Evolutionary conservation across 2,113 vertebrate species (phyloP).

Genomic region (Perca flavescens): DNA sequence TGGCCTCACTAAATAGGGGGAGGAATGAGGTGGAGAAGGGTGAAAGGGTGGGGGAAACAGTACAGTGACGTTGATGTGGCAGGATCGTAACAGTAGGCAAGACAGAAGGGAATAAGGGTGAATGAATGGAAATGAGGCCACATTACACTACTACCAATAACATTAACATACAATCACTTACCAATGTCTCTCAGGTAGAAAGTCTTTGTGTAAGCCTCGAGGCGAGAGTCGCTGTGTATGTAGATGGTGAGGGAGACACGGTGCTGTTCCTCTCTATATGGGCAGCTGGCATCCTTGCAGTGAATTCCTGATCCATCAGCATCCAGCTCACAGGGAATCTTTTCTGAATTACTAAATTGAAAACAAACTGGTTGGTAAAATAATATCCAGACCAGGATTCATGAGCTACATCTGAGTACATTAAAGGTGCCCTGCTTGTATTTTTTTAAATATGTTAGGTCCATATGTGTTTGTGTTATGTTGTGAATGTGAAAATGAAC

Average conservation of each 20-base stretch:
- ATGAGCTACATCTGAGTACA: neutral
- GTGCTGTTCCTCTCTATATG: slow-evolving; percentile 74
- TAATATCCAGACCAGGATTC: neutral
- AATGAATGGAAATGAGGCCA: neutral
- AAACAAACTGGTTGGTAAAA: slow-evolving; percentile 1
- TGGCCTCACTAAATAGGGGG: slow-evolving; percentile 73
- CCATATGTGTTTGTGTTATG: too few relatives aligned
- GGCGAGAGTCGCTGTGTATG: slow-evolving; percentile 61
- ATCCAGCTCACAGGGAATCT: slow-evolving; percentile 72
- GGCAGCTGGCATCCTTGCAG: slow-evolving; percentile 71
- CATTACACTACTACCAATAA: neutral
- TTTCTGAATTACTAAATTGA: slow-evolving; percentile 55
- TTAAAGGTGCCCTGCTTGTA: neutral
- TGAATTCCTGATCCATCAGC: slow-evolving; percentile 59
- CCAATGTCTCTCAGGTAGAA: slow-evolving; percentile 83
- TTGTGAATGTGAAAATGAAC: too few relatives aligned
- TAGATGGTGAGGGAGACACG: slow-evolving; percentile 72
- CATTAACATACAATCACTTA: slow-evolving; percentile 40
- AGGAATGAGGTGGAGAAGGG: neutral
- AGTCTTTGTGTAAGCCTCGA: slow-evolving; percentile 74
- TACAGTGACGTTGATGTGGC: neutral
- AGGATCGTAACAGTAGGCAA: neutral
- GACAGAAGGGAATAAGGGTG: neutral
- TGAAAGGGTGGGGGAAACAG: neutral
- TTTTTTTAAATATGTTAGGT: too few relatives aligned